phyloP scores from a whole-genome alignment of 2,888 invertebrate species.

The Sphaeridia pumilis region DNA sequence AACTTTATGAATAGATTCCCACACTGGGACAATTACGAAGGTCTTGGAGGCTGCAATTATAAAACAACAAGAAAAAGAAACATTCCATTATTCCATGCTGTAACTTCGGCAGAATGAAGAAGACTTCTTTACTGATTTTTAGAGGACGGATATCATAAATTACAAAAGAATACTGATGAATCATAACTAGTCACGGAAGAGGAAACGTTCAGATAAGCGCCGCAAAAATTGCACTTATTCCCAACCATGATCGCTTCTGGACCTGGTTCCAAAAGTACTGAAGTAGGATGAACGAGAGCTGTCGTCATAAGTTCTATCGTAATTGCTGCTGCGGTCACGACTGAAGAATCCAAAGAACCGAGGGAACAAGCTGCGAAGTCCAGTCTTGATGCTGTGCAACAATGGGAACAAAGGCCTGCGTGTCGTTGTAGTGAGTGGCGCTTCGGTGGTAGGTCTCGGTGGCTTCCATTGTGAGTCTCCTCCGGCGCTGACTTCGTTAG shows the following conservation, averaged over 20 bases:
- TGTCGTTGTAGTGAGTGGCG: neutral
- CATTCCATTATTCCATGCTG: too few species aligned
- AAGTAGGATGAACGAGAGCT: neutral
- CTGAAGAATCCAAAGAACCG: conserved; percentile 5
- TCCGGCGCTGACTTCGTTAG: neutral
- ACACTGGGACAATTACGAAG: too few species aligned
- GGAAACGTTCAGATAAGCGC: too few species aligned
- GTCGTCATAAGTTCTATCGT: neutral
- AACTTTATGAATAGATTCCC: too few species aligned
- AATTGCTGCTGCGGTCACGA: neutral
- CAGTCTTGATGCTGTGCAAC: neutral
- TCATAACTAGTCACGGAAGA: too few species aligned
- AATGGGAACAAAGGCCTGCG: conserved; percentile 1
- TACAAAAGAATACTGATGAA: too few species aligned
- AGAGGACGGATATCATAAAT: too few species aligned
- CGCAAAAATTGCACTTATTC: too few species aligned
- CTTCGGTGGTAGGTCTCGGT: neutral
- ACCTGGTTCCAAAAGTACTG: neutral
- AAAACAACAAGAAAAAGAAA: too few species aligned
- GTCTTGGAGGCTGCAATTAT: too few species aligned
- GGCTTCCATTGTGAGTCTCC: neutral
- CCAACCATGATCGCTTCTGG: neutral
- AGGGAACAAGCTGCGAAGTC: conserved; percentile 8
- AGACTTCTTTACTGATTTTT: too few species aligned
- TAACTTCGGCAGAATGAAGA: too few species aligned